Conservation (phyloP, 1,140 invertebrate species). For the Augochlora pura region DNA sequence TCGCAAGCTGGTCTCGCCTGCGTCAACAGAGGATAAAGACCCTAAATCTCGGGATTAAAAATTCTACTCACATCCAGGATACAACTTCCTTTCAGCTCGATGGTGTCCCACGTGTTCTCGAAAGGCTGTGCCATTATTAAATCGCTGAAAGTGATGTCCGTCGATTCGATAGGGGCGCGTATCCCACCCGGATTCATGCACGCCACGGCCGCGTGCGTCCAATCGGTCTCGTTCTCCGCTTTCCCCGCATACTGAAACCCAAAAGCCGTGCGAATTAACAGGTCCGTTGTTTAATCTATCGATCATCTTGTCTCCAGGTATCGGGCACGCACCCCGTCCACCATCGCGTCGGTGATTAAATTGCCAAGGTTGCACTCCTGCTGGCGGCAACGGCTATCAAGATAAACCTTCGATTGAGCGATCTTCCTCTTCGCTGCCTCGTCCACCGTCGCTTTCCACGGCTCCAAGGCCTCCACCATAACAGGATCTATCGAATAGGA, state of each 20-base stretch:
- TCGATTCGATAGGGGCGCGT: conserved; percentile 81
- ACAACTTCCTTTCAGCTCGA: conserved; percentile 83
- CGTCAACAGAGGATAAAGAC: too few species aligned
- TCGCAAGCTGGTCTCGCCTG: background rate
- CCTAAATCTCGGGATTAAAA: too few species aligned
- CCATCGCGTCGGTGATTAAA: conserved; percentile 87
- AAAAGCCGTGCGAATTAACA: background rate
- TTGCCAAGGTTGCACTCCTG: conserved; percentile 89
- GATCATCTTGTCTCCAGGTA: background rate
- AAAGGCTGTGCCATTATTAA: conserved; percentile 86
- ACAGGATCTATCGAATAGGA: conserved; percentile 73
- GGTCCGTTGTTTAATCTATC: background rate
- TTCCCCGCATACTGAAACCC: conserved; percentile 69
- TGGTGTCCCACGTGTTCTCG: conserved; percentile 85
- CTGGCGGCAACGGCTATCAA: conserved; percentile 81
- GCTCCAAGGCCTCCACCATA: conserved; percentile 80
- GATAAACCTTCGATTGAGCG: conserved; percentile 81
- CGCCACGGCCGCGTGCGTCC: conserved; percentile 86
- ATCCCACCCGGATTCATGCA: conserved; percentile 87
- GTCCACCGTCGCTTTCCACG: conserved; percentile 84
- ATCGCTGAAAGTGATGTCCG: conserved; percentile 84
- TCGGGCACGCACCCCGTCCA: conserved; percentile 79
- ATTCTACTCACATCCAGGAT: conserved; percentile 79
- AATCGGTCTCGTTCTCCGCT: conserved; percentile 74
- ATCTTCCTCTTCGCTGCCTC: conserved; percentile 81